Percentiles rank a stretch among this genome's conserved stretches.
Evolutionary conservation across 2,888 invertebrate genomes (phyloP).

Genomic region (Caradrina clavipalpis): DNA sequence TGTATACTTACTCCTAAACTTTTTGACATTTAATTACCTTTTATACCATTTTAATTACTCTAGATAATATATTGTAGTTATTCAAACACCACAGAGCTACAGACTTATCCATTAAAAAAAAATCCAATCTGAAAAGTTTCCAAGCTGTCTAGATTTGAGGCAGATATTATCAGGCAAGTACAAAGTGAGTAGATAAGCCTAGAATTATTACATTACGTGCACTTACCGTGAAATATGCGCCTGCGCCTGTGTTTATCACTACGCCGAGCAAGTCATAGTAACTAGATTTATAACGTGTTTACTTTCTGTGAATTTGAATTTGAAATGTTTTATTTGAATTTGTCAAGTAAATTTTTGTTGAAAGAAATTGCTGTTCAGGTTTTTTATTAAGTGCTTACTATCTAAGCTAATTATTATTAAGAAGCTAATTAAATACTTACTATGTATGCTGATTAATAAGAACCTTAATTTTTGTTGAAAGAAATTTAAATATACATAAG

Average conservation of each 20-base stretch:
- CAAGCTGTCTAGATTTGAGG: conserved; percentile 39
- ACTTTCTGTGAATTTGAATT: conserved; percentile 49
- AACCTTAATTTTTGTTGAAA: no score
- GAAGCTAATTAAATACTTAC: no score
- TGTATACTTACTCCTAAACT: neutral
- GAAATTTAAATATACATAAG: no score
- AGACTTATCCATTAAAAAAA: neutral
- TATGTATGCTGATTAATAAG: no score
- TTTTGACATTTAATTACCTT: neutral
- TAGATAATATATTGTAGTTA: neutral
- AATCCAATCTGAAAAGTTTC: conserved; percentile 25
- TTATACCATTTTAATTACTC: neutral
- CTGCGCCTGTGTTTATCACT: conserved; percentile 66
- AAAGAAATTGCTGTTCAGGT: no score
- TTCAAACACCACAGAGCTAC: neutral
- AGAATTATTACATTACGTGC: conserved; percentile 67
- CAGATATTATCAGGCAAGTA: conserved; percentile 54
- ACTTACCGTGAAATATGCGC: conserved; percentile 76
- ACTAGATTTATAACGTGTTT: conserved; percentile 58
- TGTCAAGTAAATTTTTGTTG: no score
- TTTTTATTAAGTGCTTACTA: no score
- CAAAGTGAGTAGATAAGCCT: conserved; percentile 61
- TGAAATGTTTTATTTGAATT: conserved; percentile 20
- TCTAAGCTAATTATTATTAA: no score
- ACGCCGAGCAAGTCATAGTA: conserved; percentile 58